phyloP scores from a whole-genome alignment of 2,888 invertebrate species.

The Lysandra coridon region DNA sequence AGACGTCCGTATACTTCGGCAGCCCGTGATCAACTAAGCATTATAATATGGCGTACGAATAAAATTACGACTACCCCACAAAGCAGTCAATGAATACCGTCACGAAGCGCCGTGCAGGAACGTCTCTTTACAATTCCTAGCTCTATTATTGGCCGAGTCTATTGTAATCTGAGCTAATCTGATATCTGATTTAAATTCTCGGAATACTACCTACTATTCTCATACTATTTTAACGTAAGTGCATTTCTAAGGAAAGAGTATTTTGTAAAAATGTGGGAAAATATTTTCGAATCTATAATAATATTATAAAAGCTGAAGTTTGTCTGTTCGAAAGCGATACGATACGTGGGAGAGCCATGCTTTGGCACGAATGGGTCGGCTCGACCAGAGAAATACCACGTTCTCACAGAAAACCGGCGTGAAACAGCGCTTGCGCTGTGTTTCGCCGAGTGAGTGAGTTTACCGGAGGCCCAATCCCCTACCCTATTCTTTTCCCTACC shows the following conservation, averaged over 20 bases:
- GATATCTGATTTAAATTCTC: not conserved
- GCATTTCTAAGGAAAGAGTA: not conserved
- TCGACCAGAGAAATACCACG: no score
- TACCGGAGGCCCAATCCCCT: no score
- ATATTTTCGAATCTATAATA: no score
- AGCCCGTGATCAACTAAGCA: conserved; percentile 3
- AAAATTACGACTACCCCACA: conserved; percentile 46
- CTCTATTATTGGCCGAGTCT: conserved; percentile 54
- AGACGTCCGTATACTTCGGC: not conserved
- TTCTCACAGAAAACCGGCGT: no score
- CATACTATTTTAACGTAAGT: not conserved
- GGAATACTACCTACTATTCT: not conserved
- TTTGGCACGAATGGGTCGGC: no score
- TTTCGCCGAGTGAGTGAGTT: no score
- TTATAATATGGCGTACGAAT: not conserved
- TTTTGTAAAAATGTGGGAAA: no score
- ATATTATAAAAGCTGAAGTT: no score
- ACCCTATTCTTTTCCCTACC: no score
- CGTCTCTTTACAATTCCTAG: conserved; percentile 48
- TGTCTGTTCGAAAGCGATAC: no score
- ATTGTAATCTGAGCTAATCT: conserved; percentile 28
- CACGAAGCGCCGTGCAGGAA: conserved; percentile 54
- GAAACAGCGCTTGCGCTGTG: no score
- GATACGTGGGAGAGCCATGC: no score
- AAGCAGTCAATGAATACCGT: conserved; percentile 48